A percentile compares a stretch with the other conserved stretches of the same genome.
These are phyloP conservation scores for Sebastes minor DNA, from an alignment of 2,797 vertebrate species.

Conservation along the genomic window DNA sequence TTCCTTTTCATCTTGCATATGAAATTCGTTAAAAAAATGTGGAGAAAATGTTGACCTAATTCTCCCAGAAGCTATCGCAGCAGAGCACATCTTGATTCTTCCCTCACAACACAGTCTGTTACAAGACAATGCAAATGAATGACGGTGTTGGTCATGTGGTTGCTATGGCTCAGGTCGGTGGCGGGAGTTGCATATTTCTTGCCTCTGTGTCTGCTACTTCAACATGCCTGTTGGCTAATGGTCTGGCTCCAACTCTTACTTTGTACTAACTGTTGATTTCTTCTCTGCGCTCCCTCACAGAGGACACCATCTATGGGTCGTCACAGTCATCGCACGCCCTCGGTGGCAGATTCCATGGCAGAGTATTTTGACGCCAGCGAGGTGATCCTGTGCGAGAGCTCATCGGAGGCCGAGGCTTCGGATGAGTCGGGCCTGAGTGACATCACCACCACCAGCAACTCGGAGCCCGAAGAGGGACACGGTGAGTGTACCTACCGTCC, in stretches of 20 bases:
- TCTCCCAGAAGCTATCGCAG: background rate
- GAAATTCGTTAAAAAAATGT: background rate
- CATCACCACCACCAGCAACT: slow-evolving; percentile 87
- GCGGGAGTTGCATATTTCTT: background rate
- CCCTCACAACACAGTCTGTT: background rate
- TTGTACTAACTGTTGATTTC: background rate
- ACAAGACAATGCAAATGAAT: background rate
- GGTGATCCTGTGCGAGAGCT: slow-evolving; percentile 86
- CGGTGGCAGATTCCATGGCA: slow-evolving; percentile 88
- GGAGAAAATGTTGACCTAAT: background rate
- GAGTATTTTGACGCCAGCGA: slow-evolving; percentile 94
- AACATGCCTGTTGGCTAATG: background rate
- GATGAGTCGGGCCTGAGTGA: slow-evolving; percentile 91
- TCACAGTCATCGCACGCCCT: slow-evolving; percentile 81
- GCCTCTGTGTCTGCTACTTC: background rate
- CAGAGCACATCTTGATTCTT: background rate
- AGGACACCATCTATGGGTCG: slow-evolving; percentile 67
- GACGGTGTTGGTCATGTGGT: background rate
- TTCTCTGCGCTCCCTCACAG: slow-evolving; percentile 1
- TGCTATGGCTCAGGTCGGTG: background rate
- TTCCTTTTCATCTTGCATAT: background rate
- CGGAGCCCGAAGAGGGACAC: slow-evolving; percentile 83
- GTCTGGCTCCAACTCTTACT: background rate
- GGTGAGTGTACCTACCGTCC: slow-evolving; percentile 40
- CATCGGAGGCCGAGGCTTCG: slow-evolving; percentile 88